phyloP scores from a whole-genome alignment of 2,888 invertebrate species.

The Lamproptera curius region DNA sequence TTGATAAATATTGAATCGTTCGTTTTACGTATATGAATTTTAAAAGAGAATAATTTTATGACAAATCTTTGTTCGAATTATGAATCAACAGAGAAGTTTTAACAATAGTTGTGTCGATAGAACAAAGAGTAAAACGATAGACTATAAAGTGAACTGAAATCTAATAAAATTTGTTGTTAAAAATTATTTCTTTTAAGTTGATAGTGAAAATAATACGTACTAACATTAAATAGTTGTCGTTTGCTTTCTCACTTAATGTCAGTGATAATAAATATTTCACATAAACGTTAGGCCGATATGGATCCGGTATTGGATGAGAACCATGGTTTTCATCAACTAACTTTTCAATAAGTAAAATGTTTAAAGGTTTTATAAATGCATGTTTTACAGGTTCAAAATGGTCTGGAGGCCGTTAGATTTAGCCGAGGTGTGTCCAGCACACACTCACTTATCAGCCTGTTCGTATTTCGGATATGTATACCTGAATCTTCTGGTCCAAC shows the following conservation, averaged over 20 bases:
- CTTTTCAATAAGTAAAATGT: neutral
- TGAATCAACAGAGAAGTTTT: no score
- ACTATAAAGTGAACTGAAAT: no score
- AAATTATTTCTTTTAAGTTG: neutral
- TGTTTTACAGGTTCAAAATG: conserved; percentile 25
- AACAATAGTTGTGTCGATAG: no score
- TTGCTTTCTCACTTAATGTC: neutral
- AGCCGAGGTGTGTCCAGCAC: conserved; percentile 32
- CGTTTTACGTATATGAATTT: no score
- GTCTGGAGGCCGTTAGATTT: conserved; percentile 35
- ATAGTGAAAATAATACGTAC: neutral
- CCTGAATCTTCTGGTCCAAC: conserved; percentile 40
- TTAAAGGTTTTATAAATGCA: neutral
- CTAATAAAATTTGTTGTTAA: no score
- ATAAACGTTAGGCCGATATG: no score
- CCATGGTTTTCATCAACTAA: neutral
- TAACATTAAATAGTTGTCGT: neutral
- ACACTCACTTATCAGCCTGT: conserved; percentile 43
- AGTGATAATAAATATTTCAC: neutral
- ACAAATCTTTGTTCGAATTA: no score
- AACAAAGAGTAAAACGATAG: no score
- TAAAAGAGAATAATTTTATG: no score
- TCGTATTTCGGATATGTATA: conserved; percentile 44
- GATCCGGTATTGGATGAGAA: neutral
- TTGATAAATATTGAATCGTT: no score